These are phyloP conservation scores for Merluccius polli DNA, from an alignment of 2,797 vertebrate genomes.

Conservation along the genomic window DNA sequence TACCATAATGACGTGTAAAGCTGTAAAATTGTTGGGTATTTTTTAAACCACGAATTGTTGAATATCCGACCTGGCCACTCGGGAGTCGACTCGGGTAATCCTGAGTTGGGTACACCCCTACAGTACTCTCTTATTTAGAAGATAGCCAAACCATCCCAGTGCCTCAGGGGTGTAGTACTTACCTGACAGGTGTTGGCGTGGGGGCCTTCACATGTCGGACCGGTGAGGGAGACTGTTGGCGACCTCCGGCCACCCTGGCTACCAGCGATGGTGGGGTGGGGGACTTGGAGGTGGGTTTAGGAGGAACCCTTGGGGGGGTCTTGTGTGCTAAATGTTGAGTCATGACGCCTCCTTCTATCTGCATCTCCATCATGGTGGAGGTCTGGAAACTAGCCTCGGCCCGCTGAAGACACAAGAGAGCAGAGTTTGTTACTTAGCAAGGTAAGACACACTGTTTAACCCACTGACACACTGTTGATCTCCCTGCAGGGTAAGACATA, in stretches of 20 bases:
- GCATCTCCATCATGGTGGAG: conserved; percentile 77
- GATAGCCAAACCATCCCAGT: not conserved
- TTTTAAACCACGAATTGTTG: no score
- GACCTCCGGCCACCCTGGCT: conserved; percentile 75
- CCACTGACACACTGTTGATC: not conserved
- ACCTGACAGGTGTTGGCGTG: conserved; percentile 85
- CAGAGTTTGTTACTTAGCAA: not conserved
- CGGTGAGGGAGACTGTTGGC: conserved; percentile 92
- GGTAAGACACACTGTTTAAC: not conserved
- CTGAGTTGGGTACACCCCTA: no score
- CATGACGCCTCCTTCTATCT: conserved; percentile 71
- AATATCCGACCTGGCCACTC: no score
- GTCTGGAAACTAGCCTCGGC: conserved; percentile 85
- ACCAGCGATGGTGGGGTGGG: conserved; percentile 71
- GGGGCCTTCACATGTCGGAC: conserved; percentile 91
- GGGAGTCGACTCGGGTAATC: no score
- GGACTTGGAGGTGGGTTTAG: conserved; percentile 84
- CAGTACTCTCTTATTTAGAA: not conserved
- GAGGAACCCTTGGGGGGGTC: conserved; percentile 89
- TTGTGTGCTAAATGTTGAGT: conserved; percentile 85
- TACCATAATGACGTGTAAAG: no score
- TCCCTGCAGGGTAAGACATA: not conserved
- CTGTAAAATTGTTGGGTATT: no score
- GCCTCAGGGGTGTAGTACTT: conserved; percentile 30
- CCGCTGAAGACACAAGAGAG: conserved; percentile 32